Base-by-base conservation (phyloP, 2,113 vertebrate species). In the Arothron firmamentum region DNA sequence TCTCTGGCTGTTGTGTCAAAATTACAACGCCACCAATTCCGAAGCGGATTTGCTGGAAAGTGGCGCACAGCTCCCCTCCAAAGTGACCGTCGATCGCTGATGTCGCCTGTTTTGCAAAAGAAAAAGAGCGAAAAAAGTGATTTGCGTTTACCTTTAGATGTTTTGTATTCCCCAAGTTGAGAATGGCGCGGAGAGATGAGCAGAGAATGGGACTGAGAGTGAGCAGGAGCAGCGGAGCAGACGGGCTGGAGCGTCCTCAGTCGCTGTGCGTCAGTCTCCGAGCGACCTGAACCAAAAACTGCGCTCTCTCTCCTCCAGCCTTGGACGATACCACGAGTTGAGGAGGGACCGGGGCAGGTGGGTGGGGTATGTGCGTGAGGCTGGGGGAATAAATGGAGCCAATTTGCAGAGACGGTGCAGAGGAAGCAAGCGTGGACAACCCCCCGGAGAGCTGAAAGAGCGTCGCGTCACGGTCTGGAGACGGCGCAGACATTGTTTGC, bases 271-370 rank as follows among this genome's bases (percentile, higher is more conserved):
- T 77, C 77, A 80, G 75, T 70, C 85, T 83, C 76, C 48, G 42
- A 63, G 47, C 66, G 83, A 91, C 84, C 83, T 78, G 86, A 83
- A 83, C 83, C 80, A 42, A 70, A 62, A 41, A 83, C 82, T 88
- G 88, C 82, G 59, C 65, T 75, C 80, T 63, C 74, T 59, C 77
- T 73, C 67, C 73, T 56, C 45, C 52, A 72, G 71, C 17, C 65
- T 64, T 56, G 70, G 84, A 74, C 78, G 68, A 80, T 81, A 90
- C 89, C 89, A 88, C 84, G 66, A 85, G 71, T 38, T 66, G 58
- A 51, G 56, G 57, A 59, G 61, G 56, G 58, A 9, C 43, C 78
- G 80, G 77, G 73, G 25, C 7, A 23, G 50, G 21, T n/a, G 43
- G 43, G 54, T 51, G 48, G 28, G 13, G 21, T n/a, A 54, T 16